phyloP scores from a whole-genome alignment of 1,140 invertebrate genomes.

The Drosophila tropicalis region DNA sequence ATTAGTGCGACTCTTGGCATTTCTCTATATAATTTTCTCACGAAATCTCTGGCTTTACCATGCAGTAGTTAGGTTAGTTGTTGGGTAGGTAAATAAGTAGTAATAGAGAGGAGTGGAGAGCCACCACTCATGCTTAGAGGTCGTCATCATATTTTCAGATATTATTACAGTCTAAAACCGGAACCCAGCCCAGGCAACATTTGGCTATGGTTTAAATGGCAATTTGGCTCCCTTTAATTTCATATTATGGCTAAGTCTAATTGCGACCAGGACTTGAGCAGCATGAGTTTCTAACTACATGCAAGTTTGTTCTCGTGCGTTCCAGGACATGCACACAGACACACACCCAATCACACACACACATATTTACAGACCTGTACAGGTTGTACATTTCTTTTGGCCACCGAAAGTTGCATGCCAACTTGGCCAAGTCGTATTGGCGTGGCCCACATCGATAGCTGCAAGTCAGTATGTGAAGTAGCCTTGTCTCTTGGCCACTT shows the following conservation, averaged over 20 bases:
- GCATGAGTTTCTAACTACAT: conserved; percentile 15
- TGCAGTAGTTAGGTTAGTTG: too few species aligned
- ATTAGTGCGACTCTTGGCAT: conserved; percentile 55
- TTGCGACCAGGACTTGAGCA: conserved; percentile 42
- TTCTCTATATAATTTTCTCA: conserved; percentile 69
- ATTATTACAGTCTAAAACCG: conserved; percentile 40
- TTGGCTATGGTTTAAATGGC: conserved; percentile 54
- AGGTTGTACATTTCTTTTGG: conserved; percentile 4
- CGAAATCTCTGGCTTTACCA: conserved; percentile 43
- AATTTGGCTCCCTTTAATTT: conserved; percentile 71
- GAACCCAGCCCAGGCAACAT: conserved; percentile 41
- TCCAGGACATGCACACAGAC: conserved; percentile 53
- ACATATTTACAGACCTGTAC: background rate
- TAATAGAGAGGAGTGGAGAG: too few species aligned
- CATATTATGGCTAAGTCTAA: conserved; percentile 62
- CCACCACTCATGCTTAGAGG: conserved; percentile 54
- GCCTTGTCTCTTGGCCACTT: conserved; percentile 59
- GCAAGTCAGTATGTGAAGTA: conserved; percentile 38
- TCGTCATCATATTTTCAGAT: conserved; percentile 61
- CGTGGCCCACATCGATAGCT: conserved; percentile 23
- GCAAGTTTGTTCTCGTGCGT: conserved; percentile 60
- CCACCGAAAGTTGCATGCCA: conserved; percentile 54
- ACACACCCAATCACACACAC: conserved; percentile 1
- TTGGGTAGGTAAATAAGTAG: too few species aligned
- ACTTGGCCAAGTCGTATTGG: conserved; percentile 51